Evolutionary conservation across 2,888 invertebrate species (phyloP), one percentile per base, ranked within the genome.

Genomic region (Melolontha melolontha): DNA sequence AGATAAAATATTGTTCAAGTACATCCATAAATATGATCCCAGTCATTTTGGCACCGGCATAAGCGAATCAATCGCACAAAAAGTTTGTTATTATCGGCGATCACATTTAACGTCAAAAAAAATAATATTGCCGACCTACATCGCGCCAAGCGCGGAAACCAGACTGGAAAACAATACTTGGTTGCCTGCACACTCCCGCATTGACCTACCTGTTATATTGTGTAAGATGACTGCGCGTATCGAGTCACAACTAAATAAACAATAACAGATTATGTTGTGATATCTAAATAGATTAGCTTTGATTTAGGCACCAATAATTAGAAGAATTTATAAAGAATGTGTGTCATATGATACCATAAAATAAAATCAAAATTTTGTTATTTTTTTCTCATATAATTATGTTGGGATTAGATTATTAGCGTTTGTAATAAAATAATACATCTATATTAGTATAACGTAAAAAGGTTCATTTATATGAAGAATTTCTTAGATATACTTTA

Each of bases 161-260:
- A 66, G 55, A 73, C 73, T 71, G 73, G 68, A 68, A 67, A 73
- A 73, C 73, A 73, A 73, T 73, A 68, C 67, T 66, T 68, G 64
- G 50, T 57, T 64, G 66, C 70, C 70, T 68, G 68, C 70, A 71
- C 70, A 68, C 54, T 69, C 70, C 67, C 66, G 64, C 66, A 67
- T 64, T 64, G 69, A 71, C 72, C 72, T 72, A 72, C 72, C 73
- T 70, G 63, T 62, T 64, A 64, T 70, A 71, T 73, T 73, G 67
- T 68, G 67, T 72, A 72, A 72, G 72, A 71, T 73, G 72, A 72
- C 71, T 73, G 71, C 70, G 72, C 70, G 44, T 52, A 34, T 34
- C 34, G 39, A 41, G 39, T 34, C 40, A 34, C 55, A 17, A 39
- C 40, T 17, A 40, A 39, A 40, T 42, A 47, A 66, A 66, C 66